Conservation (phyloP, 2,113 vertebrate species). For the Gnathonemus longibarbis region DNA sequence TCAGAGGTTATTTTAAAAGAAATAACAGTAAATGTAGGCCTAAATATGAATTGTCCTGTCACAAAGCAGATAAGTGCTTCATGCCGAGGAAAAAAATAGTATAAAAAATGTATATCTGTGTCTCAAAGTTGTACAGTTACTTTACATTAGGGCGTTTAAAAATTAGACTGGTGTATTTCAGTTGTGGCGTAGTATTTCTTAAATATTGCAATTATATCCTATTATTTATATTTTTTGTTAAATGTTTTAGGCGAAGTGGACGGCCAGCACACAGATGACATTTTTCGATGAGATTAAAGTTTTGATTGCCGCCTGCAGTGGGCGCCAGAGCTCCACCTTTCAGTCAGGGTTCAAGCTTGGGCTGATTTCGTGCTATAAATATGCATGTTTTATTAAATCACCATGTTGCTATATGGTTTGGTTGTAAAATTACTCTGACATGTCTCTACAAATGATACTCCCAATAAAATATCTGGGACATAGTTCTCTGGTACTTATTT, state of each 20-base stretch:
- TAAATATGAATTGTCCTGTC: neutral
- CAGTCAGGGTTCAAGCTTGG: neutral
- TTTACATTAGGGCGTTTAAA: neutral
- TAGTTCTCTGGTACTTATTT: neutral
- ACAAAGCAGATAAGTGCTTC: neutral
- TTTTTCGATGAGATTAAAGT: neutral
- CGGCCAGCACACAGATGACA: neutral
- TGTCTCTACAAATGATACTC: neutral
- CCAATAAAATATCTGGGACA: neutral
- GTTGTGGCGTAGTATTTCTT: neutral
- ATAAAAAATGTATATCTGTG: neutral
- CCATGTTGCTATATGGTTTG: neutral
- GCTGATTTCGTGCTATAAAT: neutral
- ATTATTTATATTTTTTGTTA: neutral
- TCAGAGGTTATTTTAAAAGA: neutral
- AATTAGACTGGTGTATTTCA: neutral
- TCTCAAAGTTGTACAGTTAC: neutral
- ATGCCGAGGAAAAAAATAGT: neutral
- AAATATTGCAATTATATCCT: neutral
- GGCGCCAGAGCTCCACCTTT: neutral
- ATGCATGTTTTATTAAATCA: neutral
- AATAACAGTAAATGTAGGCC: neutral
- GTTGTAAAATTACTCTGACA: neutral
- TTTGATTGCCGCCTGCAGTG: neutral
- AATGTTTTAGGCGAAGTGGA: neutral